Evolutionary conservation across 1,140 invertebrate species (phyloP), one percentile per base, ranked within the genome.

Genomic region (Pseudobourletiella spinata): DNA sequence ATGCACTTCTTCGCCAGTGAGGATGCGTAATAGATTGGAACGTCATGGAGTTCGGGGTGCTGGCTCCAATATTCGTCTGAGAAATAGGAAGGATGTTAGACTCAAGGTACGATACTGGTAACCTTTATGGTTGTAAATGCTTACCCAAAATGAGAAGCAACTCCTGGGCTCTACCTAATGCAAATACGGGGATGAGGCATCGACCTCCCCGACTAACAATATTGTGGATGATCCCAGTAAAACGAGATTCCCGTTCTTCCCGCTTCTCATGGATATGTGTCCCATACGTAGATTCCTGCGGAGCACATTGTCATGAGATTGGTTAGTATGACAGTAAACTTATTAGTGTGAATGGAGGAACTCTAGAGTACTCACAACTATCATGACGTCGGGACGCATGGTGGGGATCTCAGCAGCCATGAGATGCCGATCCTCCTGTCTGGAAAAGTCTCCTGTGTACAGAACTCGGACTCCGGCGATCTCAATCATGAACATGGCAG

Each of bases 401-500:
- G 86, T 89, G 0, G 97, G 97, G 70, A 99, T 93, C 79, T 99
- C 97, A 0, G 97, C 97, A 1, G 94, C 92, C 92, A 98, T 98
- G 66, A 99, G 83, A 84, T 99, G 97, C 28, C 97, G 79, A 78
- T 99, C 96, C 79, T 99, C 97, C 79, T 98, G 93, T 30, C 96
- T 77, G 20, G 95, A 98, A 75, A 99, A 99, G 73, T 99, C 97
- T 0, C 97, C 97, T 0, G 97, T 99, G 73, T 99, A 99, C 1
- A 99, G 76, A 57, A 97, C 85, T 79, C 94, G 93, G 16, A 96
- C 90, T 26, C 94, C 96, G 55, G 95, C 96, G 65, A 99, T 99
- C 82, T 99, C 96, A 59, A 99, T 95, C 93, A 99, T 98, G 73
- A 99, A 99, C 96, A 99, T 99, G 26, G 95, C 95, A 6, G 97